These are phyloP conservation scores for Heliconius aoede DNA, from an alignment of 2,888 invertebrate species.

Conservation along the genomic window DNA sequence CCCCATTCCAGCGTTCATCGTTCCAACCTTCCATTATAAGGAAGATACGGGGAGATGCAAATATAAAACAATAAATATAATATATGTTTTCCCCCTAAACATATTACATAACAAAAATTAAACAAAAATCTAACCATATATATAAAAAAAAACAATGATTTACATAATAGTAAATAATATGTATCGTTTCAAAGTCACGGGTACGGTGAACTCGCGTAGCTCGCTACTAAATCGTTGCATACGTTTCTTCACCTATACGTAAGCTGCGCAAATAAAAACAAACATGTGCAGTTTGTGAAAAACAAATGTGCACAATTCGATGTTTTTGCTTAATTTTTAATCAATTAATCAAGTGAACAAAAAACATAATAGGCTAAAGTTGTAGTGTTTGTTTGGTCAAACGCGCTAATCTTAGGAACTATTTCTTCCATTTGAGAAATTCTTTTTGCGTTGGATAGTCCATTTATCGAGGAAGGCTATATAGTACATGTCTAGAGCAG, in stretches of 20 bases:
- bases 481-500: too few relatives aligned
- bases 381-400: too few relatives aligned
- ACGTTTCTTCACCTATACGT: conserved; percentile 16
- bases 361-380: too few relatives aligned
- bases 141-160: conserved; percentile 49
- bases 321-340: background rate
- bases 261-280: conserved; percentile 27
- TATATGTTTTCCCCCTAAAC: background rate
- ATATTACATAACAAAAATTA: background rate
- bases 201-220: conserved; percentile 26
- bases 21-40: background rate
- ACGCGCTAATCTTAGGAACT: background rate
- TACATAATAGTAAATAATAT: conserved; percentile 55
- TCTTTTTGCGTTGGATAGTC: background rate
- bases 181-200: conserved; percentile 30
- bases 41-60: background rate
- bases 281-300: background rate
- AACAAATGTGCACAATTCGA: background rate
- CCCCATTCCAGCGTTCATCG: background rate
- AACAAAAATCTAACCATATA: conserved; percentile 4
- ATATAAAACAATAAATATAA: background rate
- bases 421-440: background rate
- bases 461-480: background rate
- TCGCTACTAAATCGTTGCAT: conserved; percentile 56
- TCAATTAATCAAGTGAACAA: background rate